Percentiles rank a stretch among this genome's conserved stretches.
These are phyloP conservation scores for Ammodytes marinus DNA, from an alignment of 2,113 vertebrate species.

Conservation along the genomic window DNA sequence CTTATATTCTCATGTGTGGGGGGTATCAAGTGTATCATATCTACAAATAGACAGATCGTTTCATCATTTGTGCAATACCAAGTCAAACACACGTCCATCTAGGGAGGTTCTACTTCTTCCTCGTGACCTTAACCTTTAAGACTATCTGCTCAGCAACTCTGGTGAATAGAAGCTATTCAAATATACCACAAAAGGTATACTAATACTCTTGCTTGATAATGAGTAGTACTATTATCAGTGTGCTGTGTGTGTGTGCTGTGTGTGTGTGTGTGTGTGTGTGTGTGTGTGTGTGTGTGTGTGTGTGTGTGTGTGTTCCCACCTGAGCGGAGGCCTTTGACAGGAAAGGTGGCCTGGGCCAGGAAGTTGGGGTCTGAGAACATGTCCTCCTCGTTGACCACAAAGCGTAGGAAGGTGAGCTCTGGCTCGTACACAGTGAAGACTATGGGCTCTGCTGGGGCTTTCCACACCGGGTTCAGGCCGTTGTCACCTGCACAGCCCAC, in stretches of 20 bases:
- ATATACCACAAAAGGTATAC: too few species aligned
- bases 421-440: constrained; percentile 92
- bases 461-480: constrained; percentile 95
- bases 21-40: too few species aligned
- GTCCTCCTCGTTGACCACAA: constrained; percentile 97
- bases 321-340: constrained; percentile 93
- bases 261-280: not conserved
- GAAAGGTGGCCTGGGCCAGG: constrained; percentile 94
- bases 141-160: too few species aligned
- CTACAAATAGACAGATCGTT: too few species aligned
- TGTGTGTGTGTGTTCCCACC: constrained; percentile 80
- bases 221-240: not conserved
- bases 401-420: constrained; percentile 92
- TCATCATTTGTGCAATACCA: too few species aligned
- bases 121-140: too few species aligned
- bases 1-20: too few species aligned
- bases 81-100: too few species aligned
- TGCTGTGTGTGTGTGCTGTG: too few species aligned
- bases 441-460: constrained; percentile 85
- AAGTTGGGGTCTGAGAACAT: constrained; percentile 99
- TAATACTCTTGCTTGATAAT: not conserved
- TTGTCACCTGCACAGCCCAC: constrained; percentile 89
- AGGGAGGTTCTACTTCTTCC: too few species aligned
- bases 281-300: not conserved
- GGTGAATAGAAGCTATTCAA: too few species aligned